Conservation (phyloP, 2,113 vertebrate species). For the Poecile atricapillus region DNA sequence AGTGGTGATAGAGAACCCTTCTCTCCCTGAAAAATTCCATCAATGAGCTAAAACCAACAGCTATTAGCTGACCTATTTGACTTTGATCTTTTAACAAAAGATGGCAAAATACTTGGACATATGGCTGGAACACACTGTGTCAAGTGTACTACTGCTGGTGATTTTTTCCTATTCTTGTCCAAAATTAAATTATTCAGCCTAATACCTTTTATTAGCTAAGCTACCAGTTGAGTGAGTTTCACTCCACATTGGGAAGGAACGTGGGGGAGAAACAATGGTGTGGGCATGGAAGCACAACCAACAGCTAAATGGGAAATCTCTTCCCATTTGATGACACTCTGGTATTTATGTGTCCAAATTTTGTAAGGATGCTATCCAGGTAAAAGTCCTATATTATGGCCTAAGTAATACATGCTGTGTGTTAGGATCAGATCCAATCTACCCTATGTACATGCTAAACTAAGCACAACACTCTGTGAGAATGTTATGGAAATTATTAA, state of each 20-base stretch:
- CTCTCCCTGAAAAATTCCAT: background rate
- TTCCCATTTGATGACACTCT: background rate
- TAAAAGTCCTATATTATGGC: background rate
- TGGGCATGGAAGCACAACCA: background rate
- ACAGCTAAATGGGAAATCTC: background rate
- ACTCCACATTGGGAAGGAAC: background rate
- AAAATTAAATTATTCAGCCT: background rate
- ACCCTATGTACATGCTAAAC: background rate
- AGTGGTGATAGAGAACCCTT: background rate
- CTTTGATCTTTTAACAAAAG: background rate
- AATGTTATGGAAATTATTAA: background rate
- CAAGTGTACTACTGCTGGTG: background rate
- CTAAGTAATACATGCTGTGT: background rate
- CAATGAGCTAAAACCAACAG: background rate
- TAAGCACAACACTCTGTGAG: background rate
- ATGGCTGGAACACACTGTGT: background rate
- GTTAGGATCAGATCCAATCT: background rate
- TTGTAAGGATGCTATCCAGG: background rate
- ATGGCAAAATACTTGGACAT: background rate
- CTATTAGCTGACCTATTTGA: background rate
- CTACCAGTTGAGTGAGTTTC: background rate
- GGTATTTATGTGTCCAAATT: background rate
- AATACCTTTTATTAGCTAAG: background rate
- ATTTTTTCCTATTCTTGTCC: background rate
- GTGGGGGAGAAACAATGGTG: accelerated